Evolutionary conservation across 2,888 invertebrate species (phyloP).

Genomic region (Drosophila longiperda): DNA sequence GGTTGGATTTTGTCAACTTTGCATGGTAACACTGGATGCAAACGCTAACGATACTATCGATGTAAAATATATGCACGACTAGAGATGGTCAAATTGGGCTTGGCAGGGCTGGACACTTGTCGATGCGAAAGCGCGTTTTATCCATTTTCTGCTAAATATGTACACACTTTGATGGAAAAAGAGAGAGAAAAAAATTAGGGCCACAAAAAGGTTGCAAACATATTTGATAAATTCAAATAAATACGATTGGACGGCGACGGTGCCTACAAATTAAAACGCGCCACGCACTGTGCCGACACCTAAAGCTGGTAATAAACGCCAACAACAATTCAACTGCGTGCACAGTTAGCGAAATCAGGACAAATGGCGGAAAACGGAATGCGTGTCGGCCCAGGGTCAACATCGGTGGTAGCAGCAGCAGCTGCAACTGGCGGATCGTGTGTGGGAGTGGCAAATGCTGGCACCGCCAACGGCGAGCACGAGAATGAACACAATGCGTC

Average conservation of each 20-base stretch:
- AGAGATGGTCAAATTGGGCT: slow-evolving; percentile 41
- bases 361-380: slow-evolving; percentile 83
- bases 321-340: slow-evolving; percentile 51
- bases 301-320: slow-evolving; percentile 55
- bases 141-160: slow-evolving; percentile 52
- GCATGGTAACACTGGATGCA: neutral
- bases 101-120: slow-evolving; percentile 48
- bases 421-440: slow-evolving; percentile 35
- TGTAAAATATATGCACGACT: neutral
- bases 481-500: slow-evolving; percentile 73
- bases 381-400: slow-evolving; percentile 77
- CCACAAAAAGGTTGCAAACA: slow-evolving; percentile 76
- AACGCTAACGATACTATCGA: slow-evolving; percentile 11
- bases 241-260: slow-evolving; percentile 61
- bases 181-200: slow-evolving; percentile 74
- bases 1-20: neutral
- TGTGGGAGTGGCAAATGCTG: slow-evolving; percentile 35
- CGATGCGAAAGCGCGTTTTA: slow-evolving; percentile 56
- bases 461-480: slow-evolving; percentile 78
- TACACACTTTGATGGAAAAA: slow-evolving; percentile 71
- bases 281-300: slow-evolving; percentile 56
- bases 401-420: slow-evolving; percentile 43
- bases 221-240: slow-evolving; percentile 69
- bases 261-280: slow-evolving; percentile 59
- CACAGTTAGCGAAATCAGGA: slow-evolving; percentile 57